Evolutionary conservation across 2,113 vertebrate species (phyloP), one percentile per base, ranked within the genome.

Genomic region (Urocitellus parryii): DNA sequence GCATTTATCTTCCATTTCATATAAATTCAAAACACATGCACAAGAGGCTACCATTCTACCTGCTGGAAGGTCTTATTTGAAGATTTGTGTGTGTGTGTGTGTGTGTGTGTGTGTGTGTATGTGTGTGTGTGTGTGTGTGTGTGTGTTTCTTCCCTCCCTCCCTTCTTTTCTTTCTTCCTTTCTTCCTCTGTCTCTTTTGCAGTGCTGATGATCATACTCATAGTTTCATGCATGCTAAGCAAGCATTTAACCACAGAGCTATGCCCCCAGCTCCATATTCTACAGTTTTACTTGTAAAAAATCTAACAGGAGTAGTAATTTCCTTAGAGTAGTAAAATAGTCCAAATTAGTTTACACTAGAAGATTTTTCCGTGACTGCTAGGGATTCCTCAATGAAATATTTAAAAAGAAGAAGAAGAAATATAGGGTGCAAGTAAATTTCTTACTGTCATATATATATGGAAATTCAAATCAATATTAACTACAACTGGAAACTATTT

Each of bases 271-370:
- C n/a, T n/a, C n/a, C n/a, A n/a, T n/a, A n/a, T n/a, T n/a, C n/a
- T n/a, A n/a, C n/a, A n/a, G n/a, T n/a, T n/a, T 84, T 80, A 88
- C 58, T 89, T 87, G 34, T 96, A 17, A 95, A 88, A 48, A 85
- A 80, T 89, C 13, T 84, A 65, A 90, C 5, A 85, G 10, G 12
- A 42, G 29, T 77, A 10, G 4, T 61, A 29, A 87, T 90, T 92
- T 90, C 77, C 95, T 90, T 65, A 72, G 70, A 97, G 79, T 32
- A 61, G 42, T 34, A 95, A 97, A 51, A 27, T 65, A 51, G 32
- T 72, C 7, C 74, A 61, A 58, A 78, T 79, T 18, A 67, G n/a
- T 79, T 34, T 34, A 80, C 11, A 22, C 17, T 87, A 74, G 53
- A 87, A 91, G 48, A 87, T n/a, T 53, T 58, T 83, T 95, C 77